phyloP scores from a whole-genome alignment of 2,113 vertebrate species.

The Spea bombifrons region DNA sequence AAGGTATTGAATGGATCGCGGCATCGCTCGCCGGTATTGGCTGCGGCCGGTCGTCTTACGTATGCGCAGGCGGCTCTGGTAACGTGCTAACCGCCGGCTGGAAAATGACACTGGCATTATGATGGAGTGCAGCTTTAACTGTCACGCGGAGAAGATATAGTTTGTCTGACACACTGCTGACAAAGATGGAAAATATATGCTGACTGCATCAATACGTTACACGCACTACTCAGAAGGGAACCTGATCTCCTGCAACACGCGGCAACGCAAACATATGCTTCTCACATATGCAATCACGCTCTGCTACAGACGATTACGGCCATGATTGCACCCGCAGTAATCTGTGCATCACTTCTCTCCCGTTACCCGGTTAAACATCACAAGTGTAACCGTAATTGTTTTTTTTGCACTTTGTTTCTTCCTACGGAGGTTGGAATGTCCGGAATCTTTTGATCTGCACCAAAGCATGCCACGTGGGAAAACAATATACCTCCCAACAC shows the following conservation, averaged over 20 bases:
- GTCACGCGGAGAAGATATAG: constrained; percentile 33
- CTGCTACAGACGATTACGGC: neutral
- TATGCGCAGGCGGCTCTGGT: neutral
- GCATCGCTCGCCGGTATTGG: too few relatives aligned
- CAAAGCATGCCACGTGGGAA: too few relatives aligned
- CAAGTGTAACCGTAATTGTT: too few relatives aligned
- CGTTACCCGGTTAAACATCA: too few relatives aligned
- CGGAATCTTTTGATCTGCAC: too few relatives aligned
- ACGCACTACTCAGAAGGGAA: constrained; percentile 24
- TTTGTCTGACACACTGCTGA: constrained; percentile 41
- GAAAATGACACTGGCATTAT: constrained; percentile 42
- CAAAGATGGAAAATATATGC: constrained; percentile 43
- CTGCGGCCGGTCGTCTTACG: too few relatives aligned
- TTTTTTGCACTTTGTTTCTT: too few relatives aligned
- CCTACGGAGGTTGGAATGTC: too few relatives aligned
- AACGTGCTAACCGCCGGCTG: constrained; percentile 31
- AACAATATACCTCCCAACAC: too few relatives aligned
- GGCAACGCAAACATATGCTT: constrained; percentile 35
- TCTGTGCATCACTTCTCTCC: too few relatives aligned
- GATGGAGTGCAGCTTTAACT: constrained; percentile 35
- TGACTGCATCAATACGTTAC: constrained; percentile 44
- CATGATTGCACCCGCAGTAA: neutral
- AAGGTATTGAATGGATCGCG: too few relatives aligned
- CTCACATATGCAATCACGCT: constrained; percentile 14
- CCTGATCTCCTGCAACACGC: constrained; percentile 32